Base-by-base conservation (phyloP, 1,140 invertebrate genomes). In the Trypoxylus dichotomus region DNA sequence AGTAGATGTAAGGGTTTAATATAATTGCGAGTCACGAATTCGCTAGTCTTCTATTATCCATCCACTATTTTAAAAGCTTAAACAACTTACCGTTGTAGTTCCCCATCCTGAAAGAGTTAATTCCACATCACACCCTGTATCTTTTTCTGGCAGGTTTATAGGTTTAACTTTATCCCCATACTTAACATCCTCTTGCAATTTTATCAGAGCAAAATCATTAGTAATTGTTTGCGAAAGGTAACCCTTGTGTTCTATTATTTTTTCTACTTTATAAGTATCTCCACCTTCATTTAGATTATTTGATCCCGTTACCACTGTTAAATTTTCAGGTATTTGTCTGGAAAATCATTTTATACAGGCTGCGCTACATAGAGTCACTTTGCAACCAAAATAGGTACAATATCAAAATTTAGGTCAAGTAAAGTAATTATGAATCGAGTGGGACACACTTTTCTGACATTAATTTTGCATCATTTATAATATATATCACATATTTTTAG, bases 161-260 rank as follows among this genome's bases (percentile, higher is more conserved):
- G 83, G 78, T 76, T 84, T 82, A n/a, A 88, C 86, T 75, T 84
- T 80, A 87, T 87, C 85, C 42, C 85, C 86, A 25, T 87, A 88
- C 25, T 82, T 83, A 8, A 90, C 86, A 1, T 86, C 82, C 58
- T 83, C 79, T 11, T 86, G 85, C 24, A 91, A 82, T 41, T 85
- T 84, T 15, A 91, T 84, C n/a, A 91, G 76, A n/a, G 89, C 89
- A 42, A 91, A 87, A 79, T 91, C 90, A 82, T 89, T 88, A n/a
- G 74, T 43, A 54, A 78, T 75, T n/a, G 37, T 68, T 71, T 32
- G 2, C 3, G 60, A 13, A 15, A 25, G 2, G n/a, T 76, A 78
- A 43, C n/a, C 21, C 24, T 42, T 8, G 29, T 78, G 77, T 42
- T 21, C 3, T 25, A 78, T 72, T 19, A 78, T 8, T 72, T 78